These are phyloP conservation scores for Enteromius thamalakanensis DNA, from an alignment of 2,797 vertebrate species.

Conservation along the genomic window DNA sequence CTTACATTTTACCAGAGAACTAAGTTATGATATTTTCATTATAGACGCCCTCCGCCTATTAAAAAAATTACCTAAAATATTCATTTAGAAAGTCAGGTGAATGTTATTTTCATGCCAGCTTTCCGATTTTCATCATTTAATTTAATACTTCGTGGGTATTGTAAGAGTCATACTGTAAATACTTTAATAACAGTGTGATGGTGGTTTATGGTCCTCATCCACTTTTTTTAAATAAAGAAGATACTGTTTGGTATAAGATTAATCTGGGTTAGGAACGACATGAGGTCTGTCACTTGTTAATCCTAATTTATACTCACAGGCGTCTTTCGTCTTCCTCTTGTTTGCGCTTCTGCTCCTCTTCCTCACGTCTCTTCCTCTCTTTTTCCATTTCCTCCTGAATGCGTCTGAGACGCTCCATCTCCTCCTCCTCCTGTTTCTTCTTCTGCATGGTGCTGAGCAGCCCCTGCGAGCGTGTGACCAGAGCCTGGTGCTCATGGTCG, in stretches of 20 bases:
- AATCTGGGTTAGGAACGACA: background rate
- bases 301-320: slow-evolving; percentile 78
- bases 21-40: background rate
- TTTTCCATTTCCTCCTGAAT: slow-evolving; percentile 97
- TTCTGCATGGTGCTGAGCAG: slow-evolving; percentile 89
- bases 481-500: slow-evolving; percentile 83
- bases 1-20: background rate
- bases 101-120: background rate
- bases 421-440: slow-evolving; percentile 94
- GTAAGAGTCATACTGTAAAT: background rate
- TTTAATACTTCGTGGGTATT: background rate
- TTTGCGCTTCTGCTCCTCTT: slow-evolving; percentile 82
- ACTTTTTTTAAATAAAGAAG: background rate
- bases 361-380: slow-evolving; percentile 86
- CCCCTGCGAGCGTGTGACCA: slow-evolving; percentile 88
- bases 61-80: background rate
- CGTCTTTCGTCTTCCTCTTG: slow-evolving; percentile 89
- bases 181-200: background rate
- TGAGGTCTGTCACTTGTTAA: background rate
- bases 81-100: background rate
- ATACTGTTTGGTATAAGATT: background rate
- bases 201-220: background rate
- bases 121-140: background rate
- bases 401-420: slow-evolving; percentile 85
- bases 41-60: background rate